phyloP scores from a whole-genome alignment of 1,140 invertebrate species.

The Macrobrachium rosenbergii region DNA sequence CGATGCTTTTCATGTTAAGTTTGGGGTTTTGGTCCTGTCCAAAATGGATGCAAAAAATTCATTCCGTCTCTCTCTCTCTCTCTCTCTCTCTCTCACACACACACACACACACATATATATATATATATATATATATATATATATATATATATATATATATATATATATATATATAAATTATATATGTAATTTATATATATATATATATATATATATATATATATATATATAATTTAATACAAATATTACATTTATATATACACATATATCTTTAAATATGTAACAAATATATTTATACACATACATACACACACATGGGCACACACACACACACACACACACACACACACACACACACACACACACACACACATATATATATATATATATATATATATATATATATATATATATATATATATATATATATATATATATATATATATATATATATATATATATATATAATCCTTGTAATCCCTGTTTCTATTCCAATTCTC shows the following conservation, averaged over 20 bases:
- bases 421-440: slow-evolving; percentile 4
- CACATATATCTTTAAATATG: too few species aligned
- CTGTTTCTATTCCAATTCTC: too few species aligned
- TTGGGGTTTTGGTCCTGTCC: not conserved
- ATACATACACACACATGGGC: not conserved
- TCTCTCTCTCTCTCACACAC: not conserved
- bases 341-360: not conserved
- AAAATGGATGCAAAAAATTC: not conserved
- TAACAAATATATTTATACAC: too few species aligned
- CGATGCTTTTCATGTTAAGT: too few species aligned
- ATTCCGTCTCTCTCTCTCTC: not conserved
- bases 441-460: not conserved
- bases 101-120: not conserved
- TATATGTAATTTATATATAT: too few species aligned
- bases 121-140: slow-evolving; percentile 8
- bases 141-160: slow-evolving; percentile 8
- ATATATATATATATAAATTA: not conserved
- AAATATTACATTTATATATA: too few species aligned
- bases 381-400: not conserved
- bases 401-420: slow-evolving; percentile 11
- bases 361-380: not conserved
- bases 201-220: slow-evolving; percentile 10
- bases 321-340: not conserved
- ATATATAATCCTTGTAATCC: not conserved
- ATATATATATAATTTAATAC: slow-evolving; percentile 1